Conservation (phyloP, 2,888 invertebrate species). For the Acanthoscelides obtectus region DNA sequence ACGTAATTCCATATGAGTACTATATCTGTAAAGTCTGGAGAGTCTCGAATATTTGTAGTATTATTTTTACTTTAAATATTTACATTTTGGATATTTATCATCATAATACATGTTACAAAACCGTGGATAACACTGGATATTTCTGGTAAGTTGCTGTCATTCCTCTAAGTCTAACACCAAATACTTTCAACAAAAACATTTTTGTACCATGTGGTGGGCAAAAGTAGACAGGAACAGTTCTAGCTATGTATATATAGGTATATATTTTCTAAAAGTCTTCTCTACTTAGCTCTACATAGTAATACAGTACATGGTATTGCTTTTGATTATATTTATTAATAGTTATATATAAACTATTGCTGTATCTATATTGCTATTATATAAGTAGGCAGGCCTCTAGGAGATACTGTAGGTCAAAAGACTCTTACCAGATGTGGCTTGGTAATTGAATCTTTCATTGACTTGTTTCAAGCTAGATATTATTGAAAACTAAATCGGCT, state of each 20-base stretch:
- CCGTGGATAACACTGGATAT: background rate
- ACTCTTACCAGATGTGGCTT: background rate
- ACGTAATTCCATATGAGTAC: too few species aligned
- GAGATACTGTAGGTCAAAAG: background rate
- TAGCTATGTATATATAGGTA: conserved; percentile 4
- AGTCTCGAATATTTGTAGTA: too few species aligned
- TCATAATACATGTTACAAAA: background rate
- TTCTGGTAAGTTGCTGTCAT: background rate
- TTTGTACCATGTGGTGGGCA: background rate
- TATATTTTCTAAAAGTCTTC: conserved; percentile 27
- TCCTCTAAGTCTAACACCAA: background rate
- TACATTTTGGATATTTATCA: background rate
- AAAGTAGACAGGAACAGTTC: conserved; percentile 1
- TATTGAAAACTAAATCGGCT: too few species aligned
- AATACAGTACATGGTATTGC: conserved; percentile 44
- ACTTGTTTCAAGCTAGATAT: conserved; percentile 19
- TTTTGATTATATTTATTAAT: conserved; percentile 43
- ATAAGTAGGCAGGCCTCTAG: conserved; percentile 44
- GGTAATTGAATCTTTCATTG: conserved; percentile 15
- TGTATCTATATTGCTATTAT: conserved; percentile 47
- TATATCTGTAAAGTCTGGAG: too few species aligned
- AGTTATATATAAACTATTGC: conserved; percentile 43
- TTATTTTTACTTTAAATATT: conserved; percentile 2
- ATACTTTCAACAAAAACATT: background rate
- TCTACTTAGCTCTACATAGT: conserved; percentile 41